Evolutionary conservation across 2,888 invertebrate species (phyloP), one percentile per base, ranked within the genome.

Genomic region (Crematogaster levior): DNA sequence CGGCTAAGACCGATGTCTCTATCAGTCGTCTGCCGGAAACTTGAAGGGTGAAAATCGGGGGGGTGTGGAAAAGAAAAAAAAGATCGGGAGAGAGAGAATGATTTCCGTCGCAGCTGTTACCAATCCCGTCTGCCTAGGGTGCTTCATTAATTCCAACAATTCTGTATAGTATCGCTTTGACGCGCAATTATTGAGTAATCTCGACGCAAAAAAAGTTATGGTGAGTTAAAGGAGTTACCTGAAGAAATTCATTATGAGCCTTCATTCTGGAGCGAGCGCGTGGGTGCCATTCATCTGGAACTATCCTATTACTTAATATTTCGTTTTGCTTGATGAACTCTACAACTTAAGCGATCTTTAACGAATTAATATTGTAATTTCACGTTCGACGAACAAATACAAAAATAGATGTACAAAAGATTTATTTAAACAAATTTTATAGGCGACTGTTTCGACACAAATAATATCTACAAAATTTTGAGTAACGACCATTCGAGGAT

Each of bases 11-110:
- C 84, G 74, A 75, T 60, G 81, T 72, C 86, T 85, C 89, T 86
- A 83, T 90, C 86, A 85, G 87, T 86, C 87, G 83, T 48, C 84
- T 75, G 86, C 84, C 89, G 87, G 86, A 85, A 88, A 86, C 87
- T 86, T 85, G 77, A 73, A 53, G 65, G 82, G 53, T 84, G 70
- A 68, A 79, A 58, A 66, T 61, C 37, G 60, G 24, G 40, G n/a
- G 68, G 43, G 24, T 34, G n/a, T 15, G 3, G 21, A n/a, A 7
- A 9, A 24, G 30, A 34, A 53, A 74, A 60, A 34, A 68, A 34
- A 40, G 43, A 30, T 15, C 63, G 43, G 46, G n/a, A 34, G 27
- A 60, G 37, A 81, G 24, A 12, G 48, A 70, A 70, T 70, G 53
- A 56, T 56, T 58, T 63, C 77, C 61, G 81, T 74, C 65, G 48